Conservation (phyloP, 2,113 vertebrate species). For the Felis chaus region DNA sequence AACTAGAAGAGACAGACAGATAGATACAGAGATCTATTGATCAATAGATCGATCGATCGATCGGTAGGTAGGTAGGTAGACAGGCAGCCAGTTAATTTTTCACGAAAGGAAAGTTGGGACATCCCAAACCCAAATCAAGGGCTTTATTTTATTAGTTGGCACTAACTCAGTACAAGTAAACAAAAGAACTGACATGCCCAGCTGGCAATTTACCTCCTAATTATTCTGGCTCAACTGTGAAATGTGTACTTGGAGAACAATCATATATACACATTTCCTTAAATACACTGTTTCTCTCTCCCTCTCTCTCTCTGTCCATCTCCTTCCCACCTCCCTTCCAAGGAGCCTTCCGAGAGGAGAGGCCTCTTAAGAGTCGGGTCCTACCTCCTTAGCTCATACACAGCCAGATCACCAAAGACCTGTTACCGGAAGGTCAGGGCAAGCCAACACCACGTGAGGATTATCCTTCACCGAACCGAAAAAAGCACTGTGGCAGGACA, state of each 20-base stretch:
- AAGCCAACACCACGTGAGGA: neutral
- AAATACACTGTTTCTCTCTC: neutral
- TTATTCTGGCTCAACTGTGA: neutral
- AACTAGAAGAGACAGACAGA: neutral
- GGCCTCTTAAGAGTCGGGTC: neutral
- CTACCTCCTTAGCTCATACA: neutral
- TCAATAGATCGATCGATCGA: rapidly evolving
- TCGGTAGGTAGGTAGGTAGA: rapidly evolving
- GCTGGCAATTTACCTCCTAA: neutral
- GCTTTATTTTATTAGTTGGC: neutral
- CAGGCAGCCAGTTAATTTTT: neutral
- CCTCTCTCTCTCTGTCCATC: neutral
- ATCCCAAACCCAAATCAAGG: neutral
- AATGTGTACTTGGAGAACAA: neutral
- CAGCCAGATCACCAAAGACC: neutral
- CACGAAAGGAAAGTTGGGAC: neutral
- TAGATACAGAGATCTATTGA: neutral
- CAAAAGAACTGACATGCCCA: neutral
- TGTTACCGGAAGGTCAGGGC: neutral
- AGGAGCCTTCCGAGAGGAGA: neutral
- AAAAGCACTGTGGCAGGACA: neutral
- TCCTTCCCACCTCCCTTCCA: rapidly evolving
- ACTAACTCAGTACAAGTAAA: neutral
- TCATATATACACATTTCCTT: neutral
- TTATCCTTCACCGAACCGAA: neutral